phyloP scores from a whole-genome alignment of 1,140 invertebrate species.

The Drosophila repletoides region DNA sequence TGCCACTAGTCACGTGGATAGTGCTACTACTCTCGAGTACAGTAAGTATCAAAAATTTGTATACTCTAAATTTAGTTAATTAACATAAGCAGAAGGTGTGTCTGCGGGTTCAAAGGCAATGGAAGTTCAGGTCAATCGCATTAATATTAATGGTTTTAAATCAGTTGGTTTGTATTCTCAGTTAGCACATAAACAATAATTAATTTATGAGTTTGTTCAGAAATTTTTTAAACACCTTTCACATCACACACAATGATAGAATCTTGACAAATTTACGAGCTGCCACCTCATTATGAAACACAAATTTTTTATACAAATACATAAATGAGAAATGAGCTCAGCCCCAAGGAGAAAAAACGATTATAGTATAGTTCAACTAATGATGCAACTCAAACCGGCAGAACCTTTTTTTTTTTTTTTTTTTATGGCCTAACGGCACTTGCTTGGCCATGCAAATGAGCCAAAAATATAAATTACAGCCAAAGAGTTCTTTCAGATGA shows the following conservation, averaged over 20 bases:
- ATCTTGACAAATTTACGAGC: conserved; percentile 62
- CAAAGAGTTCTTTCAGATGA: neutral
- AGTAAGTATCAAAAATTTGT: conserved; percentile 81
- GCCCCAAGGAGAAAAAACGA: conserved; percentile 5
- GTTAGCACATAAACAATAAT: conserved; percentile 68
- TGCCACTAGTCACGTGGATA: conserved; percentile 88
- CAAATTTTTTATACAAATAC: conserved; percentile 55
- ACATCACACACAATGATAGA: conserved; percentile 9
- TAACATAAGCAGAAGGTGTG: conserved; percentile 1
- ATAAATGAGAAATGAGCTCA: conserved; percentile 39
- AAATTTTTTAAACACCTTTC: conserved; percentile 19
- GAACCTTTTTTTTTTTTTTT: conserved; percentile 39
- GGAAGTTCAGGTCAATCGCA: conserved; percentile 1
- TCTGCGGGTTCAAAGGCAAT: conserved; percentile 28
- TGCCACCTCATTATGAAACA: conserved; percentile 71
- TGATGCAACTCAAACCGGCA: conserved; percentile 57
- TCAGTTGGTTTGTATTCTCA: conserved; percentile 44
- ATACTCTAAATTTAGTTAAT: conserved; percentile 10
- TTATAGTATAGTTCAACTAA: conserved; percentile 32
- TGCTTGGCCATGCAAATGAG: conserved; percentile 63
- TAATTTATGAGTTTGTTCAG: conserved; percentile 60
- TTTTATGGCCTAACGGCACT: conserved; percentile 66
- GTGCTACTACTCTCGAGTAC: conserved; percentile 85
- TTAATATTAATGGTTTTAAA: conserved; percentile 34
- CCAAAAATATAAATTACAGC: conserved; percentile 63